Percentiles rank a stretch among this genome's conserved stretches.
Evolutionary conservation across 2,113 vertebrate species (phyloP).

Genomic region (Stercorarius parasiticus): DNA sequence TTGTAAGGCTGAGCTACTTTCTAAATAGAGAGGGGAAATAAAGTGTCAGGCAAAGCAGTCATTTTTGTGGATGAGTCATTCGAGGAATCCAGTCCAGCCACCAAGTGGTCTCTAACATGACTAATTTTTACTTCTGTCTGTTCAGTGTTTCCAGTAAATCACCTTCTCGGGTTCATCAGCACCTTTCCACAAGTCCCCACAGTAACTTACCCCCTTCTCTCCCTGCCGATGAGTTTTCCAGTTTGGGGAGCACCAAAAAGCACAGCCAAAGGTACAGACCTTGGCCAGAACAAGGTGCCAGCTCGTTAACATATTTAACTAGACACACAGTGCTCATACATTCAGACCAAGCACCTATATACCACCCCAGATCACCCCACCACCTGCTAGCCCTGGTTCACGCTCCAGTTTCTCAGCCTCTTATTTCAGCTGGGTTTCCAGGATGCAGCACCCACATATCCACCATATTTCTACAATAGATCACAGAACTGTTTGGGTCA

Average conservation of each 20-base stretch:
- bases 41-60: not conserved
- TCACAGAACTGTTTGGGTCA: no score
- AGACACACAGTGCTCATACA: accelerated
- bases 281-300: not conserved
- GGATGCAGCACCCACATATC: not conserved
- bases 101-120: not conserved
- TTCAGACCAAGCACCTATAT: not conserved
- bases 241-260: not conserved
- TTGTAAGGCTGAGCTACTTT: not conserved
- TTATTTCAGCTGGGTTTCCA: not conserved
- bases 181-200: not conserved
- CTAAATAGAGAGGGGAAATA: not conserved
- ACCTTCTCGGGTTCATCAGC: not conserved
- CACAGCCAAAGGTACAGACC: not conserved
- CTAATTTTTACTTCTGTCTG: constrained; percentile 1
- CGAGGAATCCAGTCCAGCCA: not conserved
- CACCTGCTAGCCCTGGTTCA: accelerated
- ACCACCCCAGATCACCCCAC: no score
- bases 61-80: constrained; percentile 48
- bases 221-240: constrained; percentile 35
- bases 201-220: not conserved
- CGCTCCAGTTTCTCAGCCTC: not conserved
- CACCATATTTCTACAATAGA: accelerated
- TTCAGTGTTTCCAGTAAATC: constrained; percentile 22
- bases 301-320: accelerated